Conservation (phyloP, 2,113 vertebrate genomes). For the Isichthys henryi region DNA sequence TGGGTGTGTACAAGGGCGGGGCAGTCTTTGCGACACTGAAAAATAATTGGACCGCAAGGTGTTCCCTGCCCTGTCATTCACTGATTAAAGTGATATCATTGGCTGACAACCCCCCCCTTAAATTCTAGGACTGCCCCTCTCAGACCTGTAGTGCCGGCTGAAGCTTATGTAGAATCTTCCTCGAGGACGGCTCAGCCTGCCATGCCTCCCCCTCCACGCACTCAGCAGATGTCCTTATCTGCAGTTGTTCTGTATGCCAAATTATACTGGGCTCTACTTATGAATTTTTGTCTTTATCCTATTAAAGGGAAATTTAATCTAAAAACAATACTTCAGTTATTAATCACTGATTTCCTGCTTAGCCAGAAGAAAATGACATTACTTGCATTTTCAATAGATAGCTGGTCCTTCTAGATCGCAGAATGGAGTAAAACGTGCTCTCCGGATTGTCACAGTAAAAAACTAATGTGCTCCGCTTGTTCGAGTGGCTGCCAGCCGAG, state of each 20-base stretch:
- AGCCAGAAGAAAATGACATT: background rate
- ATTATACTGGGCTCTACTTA: background rate
- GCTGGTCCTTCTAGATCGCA: background rate
- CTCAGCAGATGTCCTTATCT: background rate
- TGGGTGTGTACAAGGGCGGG: background rate
- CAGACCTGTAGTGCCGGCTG: background rate
- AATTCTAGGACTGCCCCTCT: background rate
- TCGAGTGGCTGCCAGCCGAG: background rate
- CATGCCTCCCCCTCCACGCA: background rate
- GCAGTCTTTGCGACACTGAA: background rate
- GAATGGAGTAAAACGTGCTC: background rate
- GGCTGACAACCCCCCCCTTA: background rate
- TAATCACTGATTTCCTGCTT: background rate
- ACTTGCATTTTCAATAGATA: background rate
- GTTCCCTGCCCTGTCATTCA: background rate
- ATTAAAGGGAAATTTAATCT: background rate
- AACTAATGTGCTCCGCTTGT: background rate
- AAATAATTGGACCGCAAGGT: background rate
- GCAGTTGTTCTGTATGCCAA: background rate
- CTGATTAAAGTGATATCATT: background rate
- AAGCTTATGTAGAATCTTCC: background rate
- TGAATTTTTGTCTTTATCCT: background rate
- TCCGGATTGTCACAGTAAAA: background rate
- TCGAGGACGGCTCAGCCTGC: background rate
- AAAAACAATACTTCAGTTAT: background rate